phyloP scores from a whole-genome alignment of 1,140 invertebrate genomes.

The Drosophila ohnishii region DNA sequence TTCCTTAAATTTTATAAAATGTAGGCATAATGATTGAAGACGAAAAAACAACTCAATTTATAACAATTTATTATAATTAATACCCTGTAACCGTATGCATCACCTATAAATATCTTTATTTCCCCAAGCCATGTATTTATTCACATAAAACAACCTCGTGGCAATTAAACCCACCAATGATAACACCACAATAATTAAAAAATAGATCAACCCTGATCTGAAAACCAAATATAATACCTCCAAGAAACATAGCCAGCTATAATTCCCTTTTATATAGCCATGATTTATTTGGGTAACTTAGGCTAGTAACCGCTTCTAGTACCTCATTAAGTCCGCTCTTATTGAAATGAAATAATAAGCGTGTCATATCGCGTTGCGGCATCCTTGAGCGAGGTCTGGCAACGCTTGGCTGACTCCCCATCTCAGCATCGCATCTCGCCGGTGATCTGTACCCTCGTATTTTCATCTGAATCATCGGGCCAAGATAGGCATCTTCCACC shows the following conservation, averaged over 20 bases:
- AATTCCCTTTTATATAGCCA: conserved; percentile 1
- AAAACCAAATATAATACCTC: neutral
- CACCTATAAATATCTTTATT: too few relatives aligned
- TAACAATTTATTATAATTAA: too few relatives aligned
- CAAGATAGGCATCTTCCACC: conserved; percentile 66
- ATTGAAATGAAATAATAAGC: conserved; percentile 46
- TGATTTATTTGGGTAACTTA: conserved; percentile 18
- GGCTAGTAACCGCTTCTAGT: conserved; percentile 8
- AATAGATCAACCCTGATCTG: conserved; percentile 25
- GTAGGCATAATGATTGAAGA: too few relatives aligned
- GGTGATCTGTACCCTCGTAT: conserved; percentile 60
- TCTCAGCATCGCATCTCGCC: conserved; percentile 26
- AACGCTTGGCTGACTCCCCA: conserved; percentile 49
- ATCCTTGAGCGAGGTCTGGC: conserved; percentile 67
- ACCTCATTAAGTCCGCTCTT: conserved; percentile 38
- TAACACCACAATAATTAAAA: neutral
- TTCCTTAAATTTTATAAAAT: too few relatives aligned
- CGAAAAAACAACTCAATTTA: too few relatives aligned
- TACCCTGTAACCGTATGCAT: neutral
- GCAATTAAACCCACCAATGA: conserved; percentile 11
- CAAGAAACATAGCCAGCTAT: conserved; percentile 3
- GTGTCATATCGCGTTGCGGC: conserved; percentile 36
- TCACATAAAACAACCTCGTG: neutral
- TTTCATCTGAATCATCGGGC: conserved; percentile 59
- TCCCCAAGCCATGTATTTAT: neutral